Base-by-base conservation (phyloP, 2,888 invertebrate species). In the Hypena proboscidalis region DNA sequence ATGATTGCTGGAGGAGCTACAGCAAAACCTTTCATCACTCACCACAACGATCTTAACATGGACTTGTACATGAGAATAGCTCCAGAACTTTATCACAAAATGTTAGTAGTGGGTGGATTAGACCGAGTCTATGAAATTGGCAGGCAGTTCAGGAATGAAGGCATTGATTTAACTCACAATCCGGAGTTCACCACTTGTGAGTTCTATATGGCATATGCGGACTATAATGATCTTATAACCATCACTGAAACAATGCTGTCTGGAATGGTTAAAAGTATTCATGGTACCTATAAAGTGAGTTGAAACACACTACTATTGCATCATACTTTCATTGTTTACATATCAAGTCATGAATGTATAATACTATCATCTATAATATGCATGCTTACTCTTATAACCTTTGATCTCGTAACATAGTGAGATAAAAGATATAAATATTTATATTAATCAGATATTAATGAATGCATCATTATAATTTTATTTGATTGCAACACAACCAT, bases 141-240 rank as follows among this genome's bases (percentile, higher is more conserved):
- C 1, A 93, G 99, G 57, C 96, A 98, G 78, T 99, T 99, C 83
- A 93, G 99, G 48, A 99, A 99, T 87, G 99, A 99, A 91, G 98
- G 99, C 40, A 99, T 99, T 73, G 99, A 99, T 91, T 82, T 99
- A 74, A 99, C 99, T 0, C 99, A 99, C 77, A 99, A 99, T 85
- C 99, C 99, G 0, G 99, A 99, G 88, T 99, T 99, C 76, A 99
- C 99, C 0, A 98, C 99, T 4, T 98, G 99, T 77, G 99, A 99
- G 91, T 99, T 99, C 87, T 99, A 99, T 85, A 99, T 99, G 99
- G 99, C 99, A 0, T 99, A 99, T 88, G 99, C 99, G 8, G 99
- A 99, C 86, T 99, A 99, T 78, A 94, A 98, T 80, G 99, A 99
- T 85, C 78, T 99, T 5, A 98, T 99, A 90, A 87, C 92, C 14